phyloP scores from a whole-genome alignment of 2,888 invertebrate species.

The Platerodrilus igneus region DNA sequence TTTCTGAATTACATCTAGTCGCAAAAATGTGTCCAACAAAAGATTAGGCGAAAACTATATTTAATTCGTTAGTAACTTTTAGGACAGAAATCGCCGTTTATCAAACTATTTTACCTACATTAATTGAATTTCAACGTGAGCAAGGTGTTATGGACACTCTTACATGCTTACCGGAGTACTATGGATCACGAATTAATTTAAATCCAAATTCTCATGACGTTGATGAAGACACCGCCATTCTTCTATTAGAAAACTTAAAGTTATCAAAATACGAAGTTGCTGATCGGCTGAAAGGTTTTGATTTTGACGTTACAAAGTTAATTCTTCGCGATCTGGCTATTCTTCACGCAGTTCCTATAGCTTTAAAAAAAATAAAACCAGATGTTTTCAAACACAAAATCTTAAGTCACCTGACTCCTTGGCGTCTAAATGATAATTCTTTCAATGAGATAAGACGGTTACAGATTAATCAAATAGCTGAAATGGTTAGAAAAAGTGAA shows the following conservation, averaged over 20 bases:
- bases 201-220: slow-evolving; percentile 34
- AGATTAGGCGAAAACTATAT: slow-evolving; percentile 47
- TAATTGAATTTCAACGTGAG: slow-evolving; percentile 47
- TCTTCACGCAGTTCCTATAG: slow-evolving; percentile 54
- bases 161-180: slow-evolving; percentile 48
- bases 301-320: slow-evolving; percentile 47
- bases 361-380: slow-evolving; percentile 47
- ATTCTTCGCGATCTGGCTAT: slow-evolving; percentile 48
- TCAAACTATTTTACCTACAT: slow-evolving; percentile 44
- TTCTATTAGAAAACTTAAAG: slow-evolving; percentile 54
- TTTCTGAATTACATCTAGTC: slow-evolving; percentile 45
- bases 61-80: slow-evolving; percentile 50
- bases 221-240: slow-evolving; percentile 51
- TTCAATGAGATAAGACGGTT: slow-evolving; percentile 14
- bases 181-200: slow-evolving; percentile 46
- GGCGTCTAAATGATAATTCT: slow-evolving; percentile 30
- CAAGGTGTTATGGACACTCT: slow-evolving; percentile 41
- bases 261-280: slow-evolving; percentile 46
- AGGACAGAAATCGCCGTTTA: slow-evolving; percentile 53
- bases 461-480: slow-evolving; percentile 14
- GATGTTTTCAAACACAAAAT: slow-evolving; percentile 39
- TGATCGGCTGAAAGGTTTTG: slow-evolving; percentile 48
- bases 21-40: slow-evolving; percentile 53
- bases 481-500: slow-evolving; percentile 13
- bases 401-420: slow-evolving; percentile 40